Evolutionary conservation across 1,140 invertebrate genomes (phyloP), one percentile per base, ranked within the genome.

Genomic region (Reticulitermes speratus): DNA sequence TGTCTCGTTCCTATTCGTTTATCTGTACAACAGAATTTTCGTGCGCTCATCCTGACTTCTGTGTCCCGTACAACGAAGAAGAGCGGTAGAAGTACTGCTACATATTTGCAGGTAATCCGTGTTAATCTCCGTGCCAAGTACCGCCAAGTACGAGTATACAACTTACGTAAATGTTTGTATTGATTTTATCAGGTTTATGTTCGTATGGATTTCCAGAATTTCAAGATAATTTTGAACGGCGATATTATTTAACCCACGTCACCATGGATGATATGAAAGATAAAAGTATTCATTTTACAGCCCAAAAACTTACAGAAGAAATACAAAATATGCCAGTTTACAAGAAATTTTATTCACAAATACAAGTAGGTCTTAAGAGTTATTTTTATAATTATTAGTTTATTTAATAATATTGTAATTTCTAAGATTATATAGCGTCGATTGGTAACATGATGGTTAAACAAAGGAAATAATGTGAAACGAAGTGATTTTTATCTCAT

Each of bases 191-290:
- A 19, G 9, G 25, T 1, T 25, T 65, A 65, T 16, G 16, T 8
- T 25, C 19, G 1, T 65, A 30, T n/a, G 65, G 3, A n/a, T 25
- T 25, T 30, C 25, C 25, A 30, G n/a, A 11, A 0, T n/a, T 75
- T 75, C 11, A 30, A 0, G 65, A n/a, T 75, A 8, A 30, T 30
- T 30, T 30, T 75, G 9, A n/a, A n/a, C 5, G n/a, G n/a, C 16
- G 8, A 30, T n/a, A 30, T 75, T n/a, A 8, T 11, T 75, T 75
- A 7, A 75, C 0, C 52, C 52, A 84, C 44, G 12, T 69, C 32
- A 85, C 9, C 25, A 86, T 86, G 86, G 86, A 84, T 69, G 83
- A 86, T 16, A 69, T 84, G 52, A 86, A 86, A 44, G 86, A 86
- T n/a, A 86, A 86, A 45, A 86, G 81, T 44, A 84, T 86, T 25